A percentile compares a stretch with the other conserved stretches of the same genome.
Conservation (phyloP, 2,797 vertebrate species). For the Limosa lapponica region DNA sequence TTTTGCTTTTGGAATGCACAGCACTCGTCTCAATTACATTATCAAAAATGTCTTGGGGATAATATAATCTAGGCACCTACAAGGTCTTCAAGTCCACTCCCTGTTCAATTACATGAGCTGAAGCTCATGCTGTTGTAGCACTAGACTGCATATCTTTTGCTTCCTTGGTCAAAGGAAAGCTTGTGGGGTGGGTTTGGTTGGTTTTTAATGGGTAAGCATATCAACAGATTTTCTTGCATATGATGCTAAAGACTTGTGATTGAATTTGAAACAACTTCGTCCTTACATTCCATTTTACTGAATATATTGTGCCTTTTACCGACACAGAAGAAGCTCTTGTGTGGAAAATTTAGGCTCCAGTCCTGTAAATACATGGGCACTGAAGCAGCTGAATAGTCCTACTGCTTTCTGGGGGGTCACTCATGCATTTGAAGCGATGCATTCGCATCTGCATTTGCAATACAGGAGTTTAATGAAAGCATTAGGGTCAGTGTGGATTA, state of each 20-base stretch:
- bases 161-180: background rate
- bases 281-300: background rate
- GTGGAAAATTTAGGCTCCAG: background rate
- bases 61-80: background rate
- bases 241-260: background rate
- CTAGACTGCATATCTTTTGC: background rate
- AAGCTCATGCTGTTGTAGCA: background rate
- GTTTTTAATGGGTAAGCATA: background rate
- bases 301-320: background rate
- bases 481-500: background rate
- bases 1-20: slow-evolving; percentile 19
- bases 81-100: background rate
- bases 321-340: background rate
- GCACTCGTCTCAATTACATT: background rate
- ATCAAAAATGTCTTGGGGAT: background rate
- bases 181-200: background rate
- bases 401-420: background rate
- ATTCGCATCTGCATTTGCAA: background rate
- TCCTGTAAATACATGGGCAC: background rate
- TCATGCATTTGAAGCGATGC: background rate
- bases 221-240: background rate
- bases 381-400: background rate
- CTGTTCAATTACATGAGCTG: background rate
- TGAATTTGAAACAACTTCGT: background rate
- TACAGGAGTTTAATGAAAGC: background rate